Evolutionary conservation across 2,888 invertebrate species (phyloP), one percentile per base, ranked within the genome.

Genomic region (Axea sp.): DNA sequence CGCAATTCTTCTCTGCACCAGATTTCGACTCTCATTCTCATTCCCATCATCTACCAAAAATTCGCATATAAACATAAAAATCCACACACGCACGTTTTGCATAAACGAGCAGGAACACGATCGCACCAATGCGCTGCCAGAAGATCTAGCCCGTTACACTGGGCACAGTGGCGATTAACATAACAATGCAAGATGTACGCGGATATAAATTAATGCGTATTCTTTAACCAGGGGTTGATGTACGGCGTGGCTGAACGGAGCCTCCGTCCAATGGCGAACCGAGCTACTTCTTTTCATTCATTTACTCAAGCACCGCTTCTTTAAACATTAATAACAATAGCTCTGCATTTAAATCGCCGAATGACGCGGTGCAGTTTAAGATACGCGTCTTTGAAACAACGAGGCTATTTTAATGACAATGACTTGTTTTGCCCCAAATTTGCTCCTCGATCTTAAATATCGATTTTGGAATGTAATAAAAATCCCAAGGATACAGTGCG

Each of bases 151-250:
- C 73, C 73, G 77, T 62, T 37, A 77, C 65, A 67, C 47, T 59
- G 68, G 62, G 75, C 69, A 73, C 73, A 65, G n/a, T 60, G 73
- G 68, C 71, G 75, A 87, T 87, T 87, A 86, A 81, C 87, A 87
- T 87, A 80, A 87, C 85, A 87, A 87, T 86, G 75, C 80, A 43
- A 74, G 76, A 75, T 80, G 82, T 82, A 84, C 82, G 85, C 83
- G 82, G 86, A 87, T 86, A 86, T 83, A 86, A 87, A 87, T 87
- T 87, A 87, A 87, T 86, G 86, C 84, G 82, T 85, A 84, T 86
- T 85, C 85, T 85, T 84, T 82, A 81, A 79, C 53, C 74, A 80
- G 80, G 86, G 82, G 82, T 82, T 81, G 84, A 82, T 81, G 78
- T 78, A 75, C 73, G 72, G 39, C 57, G 67, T 39, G 45, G 47